Evolutionary conservation across 1,140 invertebrate species (phyloP).

Genomic region (Papilio helenus): DNA sequence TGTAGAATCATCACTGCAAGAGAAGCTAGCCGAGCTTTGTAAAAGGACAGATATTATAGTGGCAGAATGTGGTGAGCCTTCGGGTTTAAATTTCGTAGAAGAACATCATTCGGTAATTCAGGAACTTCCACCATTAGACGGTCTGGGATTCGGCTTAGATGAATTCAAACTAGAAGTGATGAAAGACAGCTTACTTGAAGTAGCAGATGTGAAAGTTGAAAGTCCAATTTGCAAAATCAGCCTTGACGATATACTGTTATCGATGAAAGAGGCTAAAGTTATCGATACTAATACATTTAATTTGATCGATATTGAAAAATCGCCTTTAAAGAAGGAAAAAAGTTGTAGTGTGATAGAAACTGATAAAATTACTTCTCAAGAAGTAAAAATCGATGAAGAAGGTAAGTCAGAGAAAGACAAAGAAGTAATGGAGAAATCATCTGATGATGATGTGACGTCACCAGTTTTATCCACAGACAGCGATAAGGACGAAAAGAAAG

Average conservation of each 20-base stretch:
- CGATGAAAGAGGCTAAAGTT: conserved; percentile 70
- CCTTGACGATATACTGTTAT: conserved; percentile 74
- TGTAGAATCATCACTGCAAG: conserved; percentile 65
- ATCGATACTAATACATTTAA: conserved; percentile 71
- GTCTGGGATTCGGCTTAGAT: conserved; percentile 74
- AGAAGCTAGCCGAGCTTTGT: conserved; percentile 74
- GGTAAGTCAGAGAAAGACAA: conserved; percentile 53
- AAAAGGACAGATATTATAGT: conserved; percentile 80
- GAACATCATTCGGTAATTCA: conserved; percentile 74
- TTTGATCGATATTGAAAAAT: conserved; percentile 73
- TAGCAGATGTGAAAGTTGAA: conserved; percentile 60
- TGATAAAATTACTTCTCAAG: conserved; percentile 73
- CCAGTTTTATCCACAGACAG: conserved; percentile 75
- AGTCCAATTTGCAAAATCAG: conserved; percentile 79
- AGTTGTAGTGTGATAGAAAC: conserved; percentile 73
- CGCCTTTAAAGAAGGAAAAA: conserved; percentile 67
- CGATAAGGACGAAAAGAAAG: conserved; percentile 73
- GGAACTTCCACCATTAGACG: conserved; percentile 76
- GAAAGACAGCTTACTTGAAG: conserved; percentile 74
- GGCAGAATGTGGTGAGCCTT: conserved; percentile 74
- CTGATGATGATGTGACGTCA: conserved; percentile 76
- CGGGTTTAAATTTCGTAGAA: conserved; percentile 76
- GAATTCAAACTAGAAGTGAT: conserved; percentile 78
- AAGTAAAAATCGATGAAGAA: conserved; percentile 70
- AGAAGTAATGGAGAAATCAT: conserved; percentile 77